Base-by-base conservation (phyloP, 2,888 invertebrate species). In the Agriotes lineatus region DNA sequence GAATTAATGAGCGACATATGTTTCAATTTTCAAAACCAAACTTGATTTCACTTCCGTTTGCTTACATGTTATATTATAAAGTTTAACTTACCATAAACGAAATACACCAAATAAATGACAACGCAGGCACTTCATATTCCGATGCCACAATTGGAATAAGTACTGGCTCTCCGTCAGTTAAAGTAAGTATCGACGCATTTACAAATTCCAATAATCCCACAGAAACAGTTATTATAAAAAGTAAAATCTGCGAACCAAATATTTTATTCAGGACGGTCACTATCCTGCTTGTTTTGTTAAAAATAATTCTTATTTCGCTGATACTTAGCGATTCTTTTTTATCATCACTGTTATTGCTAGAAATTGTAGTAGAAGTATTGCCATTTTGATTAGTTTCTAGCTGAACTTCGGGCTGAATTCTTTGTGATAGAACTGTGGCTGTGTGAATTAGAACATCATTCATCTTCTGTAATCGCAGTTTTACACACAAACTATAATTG, bases 161-260 rank as follows among this genome's bases (percentile, higher is more conserved):
- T n/a, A n/a, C n/a, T n/a, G n/a, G n/a, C n/a, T n/a, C n/a, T n/a
- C n/a, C n/a, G n/a, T n/a, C n/a, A n/a, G n/a, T 18, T 5, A 48
- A 10, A 22, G 19, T 18, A 48, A 22, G 1, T n/a, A 48, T 20
- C 22, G 10, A 0, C 1, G 2, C 14, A 9, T 48, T 48, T n/a
- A 48, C 48, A 48, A 48, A 1, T 20, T 48, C 48, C 14, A 48
- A 22, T n/a, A 48, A 7, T 48, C 22, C 48, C 20, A 48, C 18
- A 14, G 16, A 2, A 3, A 30, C 10, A 1, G 14, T 22, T 7
- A 25, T 1, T 5, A 10, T 1, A 22, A 57, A 10, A 7, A 42
- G n/a, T 9, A 57, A 14, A 57, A 57, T 57, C 10, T 9, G 22
- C 39, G 39, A 57, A 1, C 48, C 48, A 48, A 48, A 48, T 1